Percentiles rank a stretch among this genome's conserved stretches.
Evolutionary conservation across 2,797 vertebrate genomes (phyloP).

Genomic region (Eospalax fontanierii): DNA sequence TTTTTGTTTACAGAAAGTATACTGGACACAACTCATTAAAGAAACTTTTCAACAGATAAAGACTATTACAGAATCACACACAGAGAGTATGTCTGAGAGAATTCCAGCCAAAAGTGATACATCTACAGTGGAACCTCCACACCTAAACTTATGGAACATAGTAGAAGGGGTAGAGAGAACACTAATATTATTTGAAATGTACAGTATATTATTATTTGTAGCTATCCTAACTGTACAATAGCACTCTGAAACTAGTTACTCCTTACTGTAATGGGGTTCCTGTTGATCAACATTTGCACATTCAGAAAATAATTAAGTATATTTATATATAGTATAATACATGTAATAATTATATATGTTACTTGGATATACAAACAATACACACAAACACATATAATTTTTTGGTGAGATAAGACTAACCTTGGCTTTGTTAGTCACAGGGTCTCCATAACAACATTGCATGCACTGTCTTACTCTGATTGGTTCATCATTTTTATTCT

Average conservation of each 20-base stretch:
- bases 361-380: neutral
- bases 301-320: neutral
- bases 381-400: neutral
- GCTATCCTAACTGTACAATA: neutral
- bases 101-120: too few relatives aligned
- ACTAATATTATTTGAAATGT: neutral
- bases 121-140: too few relatives aligned
- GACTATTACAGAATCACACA: too few relatives aligned
- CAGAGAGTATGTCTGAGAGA: too few relatives aligned
- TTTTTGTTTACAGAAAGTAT: too few relatives aligned
- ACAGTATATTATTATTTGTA: neutral
- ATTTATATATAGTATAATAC: too few relatives aligned
- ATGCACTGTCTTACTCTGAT: neutral
- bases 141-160: too few relatives aligned
- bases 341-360: too few relatives aligned
- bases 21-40: too few relatives aligned
- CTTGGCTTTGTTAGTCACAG: slow-evolving; percentile 8
- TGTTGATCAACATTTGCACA: neutral
- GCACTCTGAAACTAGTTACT: neutral
- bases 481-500: neutral
- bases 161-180: too few relatives aligned
- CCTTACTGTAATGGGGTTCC: neutral
- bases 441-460: neutral
- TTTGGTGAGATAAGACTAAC: neutral
- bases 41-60: too few relatives aligned